Percentiles rank a stretch among this genome's conserved stretches.
Evolutionary conservation across 2,888 invertebrate genomes (phyloP).

Genomic region (Luperina testacea): DNA sequence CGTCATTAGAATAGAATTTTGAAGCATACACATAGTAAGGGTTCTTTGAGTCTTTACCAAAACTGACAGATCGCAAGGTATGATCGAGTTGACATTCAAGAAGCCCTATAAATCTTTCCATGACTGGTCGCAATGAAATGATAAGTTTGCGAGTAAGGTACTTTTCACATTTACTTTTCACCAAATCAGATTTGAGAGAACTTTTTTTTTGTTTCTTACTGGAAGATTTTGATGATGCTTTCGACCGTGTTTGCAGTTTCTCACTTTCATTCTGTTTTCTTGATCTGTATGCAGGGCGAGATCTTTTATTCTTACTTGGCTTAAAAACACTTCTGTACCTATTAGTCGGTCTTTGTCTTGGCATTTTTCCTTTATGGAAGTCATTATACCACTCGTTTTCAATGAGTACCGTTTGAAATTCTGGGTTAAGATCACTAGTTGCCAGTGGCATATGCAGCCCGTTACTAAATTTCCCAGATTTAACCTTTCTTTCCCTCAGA

Average conservation of each 20-base stretch:
- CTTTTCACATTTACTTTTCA: conserved; percentile 45
- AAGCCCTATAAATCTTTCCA: conserved; percentile 52
- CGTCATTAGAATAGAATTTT: conserved; percentile 17
- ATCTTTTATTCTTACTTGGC: conserved; percentile 4
- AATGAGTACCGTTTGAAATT: conserved; percentile 9
- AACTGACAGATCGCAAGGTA: conserved; percentile 50
- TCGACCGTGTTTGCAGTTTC: conserved; percentile 1
- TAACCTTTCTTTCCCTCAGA: conserved; percentile 8
- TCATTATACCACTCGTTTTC: conserved; percentile 35
- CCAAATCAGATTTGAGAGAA: conserved; percentile 15
- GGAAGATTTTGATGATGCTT: conserved; percentile 10
- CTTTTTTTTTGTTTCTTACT: conserved; percentile 40
- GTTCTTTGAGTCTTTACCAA: neutral
- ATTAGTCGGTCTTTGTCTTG: conserved; percentile 1
- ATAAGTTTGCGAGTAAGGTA: conserved; percentile 48
- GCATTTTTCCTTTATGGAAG: conserved; percentile 18
- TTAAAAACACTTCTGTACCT: conserved; percentile 23
- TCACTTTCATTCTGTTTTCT: conserved; percentile 7
- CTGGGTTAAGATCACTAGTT: conserved; percentile 9
- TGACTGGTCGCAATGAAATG: conserved; percentile 42
- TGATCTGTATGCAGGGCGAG: neutral
- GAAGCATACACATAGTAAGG: conserved; percentile 21
- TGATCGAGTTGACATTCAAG: conserved; percentile 58
- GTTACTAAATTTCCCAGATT: neutral
- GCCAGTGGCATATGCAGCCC: neutral